Percentiles rank a stretch among this genome's conserved stretches.
phyloP scores from a whole-genome alignment of 2,113 vertebrate genomes.

The Platichthys flesus region DNA sequence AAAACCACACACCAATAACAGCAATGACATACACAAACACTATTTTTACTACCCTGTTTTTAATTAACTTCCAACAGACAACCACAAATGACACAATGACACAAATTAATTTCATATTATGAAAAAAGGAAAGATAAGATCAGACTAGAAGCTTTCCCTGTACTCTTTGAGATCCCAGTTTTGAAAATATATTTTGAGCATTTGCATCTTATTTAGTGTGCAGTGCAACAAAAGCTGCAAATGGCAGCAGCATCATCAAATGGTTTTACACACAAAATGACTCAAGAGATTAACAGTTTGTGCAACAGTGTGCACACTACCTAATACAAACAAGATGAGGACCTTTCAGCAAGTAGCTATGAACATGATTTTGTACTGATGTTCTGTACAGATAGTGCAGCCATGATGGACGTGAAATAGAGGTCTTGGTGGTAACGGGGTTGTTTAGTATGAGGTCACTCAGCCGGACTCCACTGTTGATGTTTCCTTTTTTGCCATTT shows the following conservation, averaged over 20 bases:
- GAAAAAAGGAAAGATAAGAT: background rate
- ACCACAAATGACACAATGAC: no score
- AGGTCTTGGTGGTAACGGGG: background rate
- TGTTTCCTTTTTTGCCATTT: background rate
- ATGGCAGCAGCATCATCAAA: no score
- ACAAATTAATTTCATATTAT: background rate
- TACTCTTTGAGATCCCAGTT: background rate
- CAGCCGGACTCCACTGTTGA: background rate
- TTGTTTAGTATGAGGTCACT: background rate
- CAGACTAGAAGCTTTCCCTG: background rate
- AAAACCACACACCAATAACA: background rate
- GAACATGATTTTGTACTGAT: slow-evolving; percentile 1
- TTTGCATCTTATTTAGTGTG: background rate
- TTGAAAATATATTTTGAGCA: background rate
- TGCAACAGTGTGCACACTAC: background rate
- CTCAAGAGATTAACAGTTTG: no score
- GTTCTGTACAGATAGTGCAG: background rate
- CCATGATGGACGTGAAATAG: background rate
- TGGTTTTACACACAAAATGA: background rate
- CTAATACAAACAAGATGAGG: background rate
- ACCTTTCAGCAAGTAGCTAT: background rate
- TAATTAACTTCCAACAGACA: no score
- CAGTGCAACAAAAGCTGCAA: no score
- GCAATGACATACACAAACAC: no score
- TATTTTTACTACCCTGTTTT: no score